Conservation (phyloP, 2,888 invertebrate species). For the Nemotelus pantherinus region DNA sequence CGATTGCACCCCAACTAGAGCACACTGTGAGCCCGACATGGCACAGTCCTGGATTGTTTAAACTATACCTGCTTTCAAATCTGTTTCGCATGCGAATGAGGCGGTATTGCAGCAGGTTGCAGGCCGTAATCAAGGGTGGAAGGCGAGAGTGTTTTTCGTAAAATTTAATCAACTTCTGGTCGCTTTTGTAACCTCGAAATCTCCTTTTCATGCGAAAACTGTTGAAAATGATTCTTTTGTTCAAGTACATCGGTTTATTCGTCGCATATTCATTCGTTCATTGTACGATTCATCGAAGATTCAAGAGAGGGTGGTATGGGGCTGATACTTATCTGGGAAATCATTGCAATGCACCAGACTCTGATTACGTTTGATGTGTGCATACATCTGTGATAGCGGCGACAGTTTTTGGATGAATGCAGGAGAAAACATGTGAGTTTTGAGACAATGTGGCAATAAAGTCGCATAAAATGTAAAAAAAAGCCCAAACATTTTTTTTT, state of each 20-base stretch:
- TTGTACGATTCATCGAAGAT: constrained; percentile 37
- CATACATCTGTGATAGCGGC: neutral
- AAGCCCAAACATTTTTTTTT: neutral
- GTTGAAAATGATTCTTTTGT: constrained; percentile 44
- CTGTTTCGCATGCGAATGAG: neutral
- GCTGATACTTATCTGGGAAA: constrained; percentile 31
- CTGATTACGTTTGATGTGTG: neutral
- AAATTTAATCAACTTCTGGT: constrained; percentile 43
- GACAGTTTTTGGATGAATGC: neutral
- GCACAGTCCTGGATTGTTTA: neutral
- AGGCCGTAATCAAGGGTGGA: neutral
- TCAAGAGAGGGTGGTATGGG: neutral
- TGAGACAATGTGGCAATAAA: no score
- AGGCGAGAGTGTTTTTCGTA: constrained; percentile 31
- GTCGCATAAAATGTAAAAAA: no score
- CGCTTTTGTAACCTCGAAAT: constrained; percentile 21
- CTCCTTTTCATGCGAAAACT: constrained; percentile 29
- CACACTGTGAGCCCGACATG: neutral
- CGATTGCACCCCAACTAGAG: constrained; percentile 6
- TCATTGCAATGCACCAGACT: constrained; percentile 37
- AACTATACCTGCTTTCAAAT: neutral
- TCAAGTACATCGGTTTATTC: constrained; percentile 40
- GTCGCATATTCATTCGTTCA: constrained; percentile 29
- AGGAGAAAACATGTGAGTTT: constrained; percentile 22
- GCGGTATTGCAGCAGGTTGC: neutral